phyloP scores from a whole-genome alignment of 2,797 vertebrate species.

The Diceros bicornis region DNA sequence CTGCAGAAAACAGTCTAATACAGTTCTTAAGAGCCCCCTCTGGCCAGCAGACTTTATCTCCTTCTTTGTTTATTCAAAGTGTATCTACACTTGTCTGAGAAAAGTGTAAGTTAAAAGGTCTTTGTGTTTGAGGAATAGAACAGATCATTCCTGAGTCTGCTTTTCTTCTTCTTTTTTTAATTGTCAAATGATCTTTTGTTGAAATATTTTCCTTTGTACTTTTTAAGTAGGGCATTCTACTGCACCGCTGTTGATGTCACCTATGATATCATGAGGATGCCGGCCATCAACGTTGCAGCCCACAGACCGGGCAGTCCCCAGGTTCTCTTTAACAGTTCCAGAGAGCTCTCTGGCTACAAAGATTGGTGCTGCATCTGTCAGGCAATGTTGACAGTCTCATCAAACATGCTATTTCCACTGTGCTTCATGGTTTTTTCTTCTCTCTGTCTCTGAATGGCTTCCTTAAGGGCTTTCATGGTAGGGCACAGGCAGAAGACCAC shows the following conservation, averaged over 20 bases:
- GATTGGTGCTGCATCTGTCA: neutral
- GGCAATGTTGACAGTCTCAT: neutral
- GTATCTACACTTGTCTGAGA: neutral
- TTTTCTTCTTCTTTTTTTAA: neutral
- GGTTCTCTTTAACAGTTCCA: neutral
- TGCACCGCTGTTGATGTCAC: neutral
- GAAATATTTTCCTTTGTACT: neutral
- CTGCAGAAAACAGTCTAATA: neutral
- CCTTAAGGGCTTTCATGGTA: neutral
- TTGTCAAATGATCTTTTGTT: neutral
- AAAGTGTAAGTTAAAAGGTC: neutral
- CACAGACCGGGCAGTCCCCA: neutral
- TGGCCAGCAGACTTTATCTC: neutral
- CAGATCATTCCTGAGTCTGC: neutral
- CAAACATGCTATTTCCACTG: neutral
- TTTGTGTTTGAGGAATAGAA: neutral
- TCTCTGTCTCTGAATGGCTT: neutral
- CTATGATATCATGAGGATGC: neutral
- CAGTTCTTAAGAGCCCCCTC: neutral
- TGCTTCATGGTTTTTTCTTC: neutral
- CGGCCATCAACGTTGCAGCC: neutral
- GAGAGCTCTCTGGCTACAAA: neutral
- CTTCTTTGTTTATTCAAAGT: slow-evolving; percentile 26
- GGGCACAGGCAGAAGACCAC: neutral
- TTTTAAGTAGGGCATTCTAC: neutral